Evolutionary conservation across 2,113 vertebrate species (phyloP), one percentile per base, ranked within the genome.

Genomic region (Diphyllodes magnificus): DNA sequence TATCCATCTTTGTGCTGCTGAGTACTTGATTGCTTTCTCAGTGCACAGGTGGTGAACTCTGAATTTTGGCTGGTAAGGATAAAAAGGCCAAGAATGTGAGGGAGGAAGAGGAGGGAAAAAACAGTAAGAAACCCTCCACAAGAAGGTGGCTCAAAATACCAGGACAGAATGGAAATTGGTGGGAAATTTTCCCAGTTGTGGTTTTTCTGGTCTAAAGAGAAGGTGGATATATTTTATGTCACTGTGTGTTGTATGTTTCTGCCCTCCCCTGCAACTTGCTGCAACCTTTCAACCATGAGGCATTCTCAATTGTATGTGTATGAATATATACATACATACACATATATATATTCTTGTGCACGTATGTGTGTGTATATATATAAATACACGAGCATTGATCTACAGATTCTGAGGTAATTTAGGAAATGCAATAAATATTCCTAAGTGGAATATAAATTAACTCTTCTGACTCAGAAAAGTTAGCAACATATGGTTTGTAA

Each of bases 401-500:
- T 77, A 57, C 45, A 77, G 59, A 92, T 90, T 88, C 56, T 56
- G 71, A 60, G 42, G 53, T 82, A 94, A 92, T 93, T 93, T 86
- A 68, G 79, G 47, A 96, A 95, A 18, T 25, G 64, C n/a, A 93
- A 94, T 92, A 95, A 95, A 93, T 90, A 92, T 65, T 82, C 54
- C 8, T 28, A 82, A 81, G n/a, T 56, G 28, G 35, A 90, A 94
- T 73, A 92, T 27, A 86, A 88, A 85, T 93, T 66, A 82, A 68
- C 86, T 93, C 69, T 89, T 91, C 79, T 94, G 66, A 81, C 82
- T 93, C 60, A 95, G 68, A 90, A 53, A 87, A 91, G 75, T 82
- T 87, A 91, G 78, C 54, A 73, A 73, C 87, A 95, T 93, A 94
- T 86, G 95, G 84, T 80, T 94, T 96, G 50, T 63, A 90, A 88